A percentile compares a stretch with the other conserved stretches of the same genome.
Evolutionary conservation across 2,113 vertebrate genomes (phyloP).

Genomic region (Proterorhinus semilunaris): DNA sequence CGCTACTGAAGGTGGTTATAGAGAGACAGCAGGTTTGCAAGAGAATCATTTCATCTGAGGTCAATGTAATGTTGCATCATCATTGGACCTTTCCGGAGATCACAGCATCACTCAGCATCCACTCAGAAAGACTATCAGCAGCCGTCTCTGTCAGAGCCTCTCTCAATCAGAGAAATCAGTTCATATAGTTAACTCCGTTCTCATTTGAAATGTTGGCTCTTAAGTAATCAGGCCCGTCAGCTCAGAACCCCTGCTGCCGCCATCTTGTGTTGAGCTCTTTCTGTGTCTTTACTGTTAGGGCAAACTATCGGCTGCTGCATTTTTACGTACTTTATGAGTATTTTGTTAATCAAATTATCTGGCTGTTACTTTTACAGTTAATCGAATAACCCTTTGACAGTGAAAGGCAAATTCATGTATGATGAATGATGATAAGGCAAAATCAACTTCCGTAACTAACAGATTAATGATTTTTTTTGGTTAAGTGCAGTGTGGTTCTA

Average conservation of each 20-base stretch:
- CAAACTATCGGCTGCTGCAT: background rate
- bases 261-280: background rate
- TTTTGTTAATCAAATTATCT: no score
- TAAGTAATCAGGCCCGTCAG: background rate
- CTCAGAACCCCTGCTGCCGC: background rate
- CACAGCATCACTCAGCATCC: background rate
- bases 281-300: background rate
- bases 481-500: no score
- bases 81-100: background rate
- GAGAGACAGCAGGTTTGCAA: background rate
- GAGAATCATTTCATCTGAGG: background rate
- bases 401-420: no score
- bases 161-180: conserved; percentile 4
- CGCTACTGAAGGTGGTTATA: background rate
- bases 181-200: conserved; percentile 3
- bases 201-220: conserved; percentile 1
- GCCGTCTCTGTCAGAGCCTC: background rate
- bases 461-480: no score
- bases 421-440: no score
- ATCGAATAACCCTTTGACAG: no score
- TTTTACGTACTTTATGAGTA: no score
- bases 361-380: no score
- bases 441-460: no score
- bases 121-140: background rate
- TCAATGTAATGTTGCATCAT: background rate